Evolutionary conservation across 2,797 vertebrate genomes (phyloP).

Genomic region (Amphiprion clarkii): DNA sequence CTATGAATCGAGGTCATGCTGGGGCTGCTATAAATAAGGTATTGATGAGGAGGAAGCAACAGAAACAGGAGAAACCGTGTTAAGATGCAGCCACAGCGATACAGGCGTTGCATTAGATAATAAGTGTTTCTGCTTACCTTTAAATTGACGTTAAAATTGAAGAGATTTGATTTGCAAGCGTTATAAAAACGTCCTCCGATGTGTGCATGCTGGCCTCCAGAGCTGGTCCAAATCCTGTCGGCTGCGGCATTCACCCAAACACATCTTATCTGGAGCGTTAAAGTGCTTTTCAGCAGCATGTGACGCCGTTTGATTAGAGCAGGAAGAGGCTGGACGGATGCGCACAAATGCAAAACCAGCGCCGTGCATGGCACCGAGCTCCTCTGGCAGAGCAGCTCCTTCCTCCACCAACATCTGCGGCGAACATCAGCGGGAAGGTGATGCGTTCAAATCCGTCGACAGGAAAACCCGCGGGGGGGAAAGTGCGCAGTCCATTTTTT

Average conservation of each 20-base stretch:
- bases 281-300: conserved; percentile 47
- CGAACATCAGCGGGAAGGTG: conserved; percentile 16
- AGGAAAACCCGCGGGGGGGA: neutral
- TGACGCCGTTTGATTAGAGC: conserved; percentile 56
- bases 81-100: neutral
- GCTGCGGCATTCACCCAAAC: conserved; percentile 48
- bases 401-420: conserved; percentile 31
- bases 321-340: conserved; percentile 39
- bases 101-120: neutral
- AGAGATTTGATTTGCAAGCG: conserved; percentile 8
- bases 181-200: conserved; percentile 49
- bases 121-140: conserved; percentile 59
- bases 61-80: conserved; percentile 9
- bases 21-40: conserved; percentile 58
- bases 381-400: conserved; percentile 25
- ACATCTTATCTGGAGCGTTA: conserved; percentile 34
- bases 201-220: conserved; percentile 56
- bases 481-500: conserved; percentile 53
- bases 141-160: conserved; percentile 31
- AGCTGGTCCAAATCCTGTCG: conserved; percentile 50
- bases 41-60: conserved; percentile 39
- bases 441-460: conserved; percentile 16
- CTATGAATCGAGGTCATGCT: conserved; percentile 55
- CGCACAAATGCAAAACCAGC: conserved; percentile 33
- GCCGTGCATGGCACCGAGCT: conserved; percentile 35